Evolutionary conservation across 2,113 vertebrate genomes (phyloP), one percentile per base, ranked within the genome.

Genomic region (Eidolon helvum): DNA sequence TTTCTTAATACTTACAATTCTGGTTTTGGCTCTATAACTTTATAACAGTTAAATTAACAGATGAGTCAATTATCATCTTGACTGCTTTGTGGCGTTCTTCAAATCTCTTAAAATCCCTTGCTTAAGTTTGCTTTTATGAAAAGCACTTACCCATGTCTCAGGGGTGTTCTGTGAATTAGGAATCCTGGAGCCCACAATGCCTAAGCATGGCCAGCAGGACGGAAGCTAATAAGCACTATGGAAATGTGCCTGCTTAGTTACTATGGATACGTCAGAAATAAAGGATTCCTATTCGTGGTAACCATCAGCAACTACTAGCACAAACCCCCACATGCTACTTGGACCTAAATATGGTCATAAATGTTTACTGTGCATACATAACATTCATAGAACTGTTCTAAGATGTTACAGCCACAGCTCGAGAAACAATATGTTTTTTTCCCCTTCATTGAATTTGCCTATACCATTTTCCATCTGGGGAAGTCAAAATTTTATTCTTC

Each of bases 321-420:
- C 71, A 65, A 87, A 96, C 93, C 84, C 63, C 85, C 82, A 89
- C 63, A 53, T 71, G 82, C 82, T 83, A 50, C 91, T 72, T 59
- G 57, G 86, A 96, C 91, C 82, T 87, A 59, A 87, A 80, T 72
- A 91, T 38, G 93, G 83, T 45, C 85, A 91, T 90, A 96, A 95
- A 94, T 92, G 87, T 96, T 97, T 90, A 96, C 90, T 86, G 85
- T 0, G 10, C 33, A 45, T 26, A 38, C 14, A 65, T 78, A 74
- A 45, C 65, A 83, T 38, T 78, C 87, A 79, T 7, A 72, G 65
- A 55, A 94, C 68, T 68, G 16, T 53, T 82, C 87, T 63, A 48
- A 90, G 75, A 74, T n/a, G 38, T 57, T 69, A 94, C 84, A 78
- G 71, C 48, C 11, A 9, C 0, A 2, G 53, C n/a, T 7, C 4